Conservation (phyloP, 1,140 invertebrate genomes). For the Oreohelix idahoensis region DNA sequence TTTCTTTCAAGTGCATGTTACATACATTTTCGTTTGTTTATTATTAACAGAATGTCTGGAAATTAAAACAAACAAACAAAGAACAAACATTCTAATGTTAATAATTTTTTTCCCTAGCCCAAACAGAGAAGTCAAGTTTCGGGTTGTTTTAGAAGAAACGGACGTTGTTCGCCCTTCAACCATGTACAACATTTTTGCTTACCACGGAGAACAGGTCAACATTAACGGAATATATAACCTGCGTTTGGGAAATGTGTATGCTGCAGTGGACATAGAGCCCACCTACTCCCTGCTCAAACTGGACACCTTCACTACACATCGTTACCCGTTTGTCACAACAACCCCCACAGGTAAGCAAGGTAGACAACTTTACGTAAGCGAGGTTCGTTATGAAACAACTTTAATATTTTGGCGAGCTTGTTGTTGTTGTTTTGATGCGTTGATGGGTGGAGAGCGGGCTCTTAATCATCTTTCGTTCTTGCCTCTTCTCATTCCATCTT, state of each 20-base stretch:
- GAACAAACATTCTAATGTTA: too few relatives aligned
- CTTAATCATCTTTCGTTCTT: too few relatives aligned
- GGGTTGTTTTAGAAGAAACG: constrained; percentile 16
- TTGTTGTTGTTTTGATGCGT: too few relatives aligned
- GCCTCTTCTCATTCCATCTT: too few relatives aligned
- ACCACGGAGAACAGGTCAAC: constrained; percentile 15
- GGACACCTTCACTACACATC: constrained; percentile 27
- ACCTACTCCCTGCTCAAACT: constrained; percentile 1
- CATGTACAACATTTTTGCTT: constrained; percentile 34
- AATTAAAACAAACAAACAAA: too few relatives aligned
- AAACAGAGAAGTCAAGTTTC: constrained; percentile 28
- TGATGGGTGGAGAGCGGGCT: too few relatives aligned
- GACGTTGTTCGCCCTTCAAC: constrained; percentile 17
- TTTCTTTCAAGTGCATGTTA: too few relatives aligned
- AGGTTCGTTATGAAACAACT: too few relatives aligned
- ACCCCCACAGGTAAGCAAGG: constrained; percentile 21
- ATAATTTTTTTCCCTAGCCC: constrained; percentile 22
- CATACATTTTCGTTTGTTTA: too few relatives aligned
- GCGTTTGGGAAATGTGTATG: background rate
- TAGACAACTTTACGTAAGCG: too few relatives aligned
- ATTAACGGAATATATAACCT: constrained; percentile 21
- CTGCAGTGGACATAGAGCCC: constrained; percentile 24
- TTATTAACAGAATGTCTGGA: too few relatives aligned
- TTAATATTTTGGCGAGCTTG: too few relatives aligned
- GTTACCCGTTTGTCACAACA: constrained; percentile 4